Conservation (phyloP, 2,888 invertebrate genomes). For the Dynastes hyllus region DNA sequence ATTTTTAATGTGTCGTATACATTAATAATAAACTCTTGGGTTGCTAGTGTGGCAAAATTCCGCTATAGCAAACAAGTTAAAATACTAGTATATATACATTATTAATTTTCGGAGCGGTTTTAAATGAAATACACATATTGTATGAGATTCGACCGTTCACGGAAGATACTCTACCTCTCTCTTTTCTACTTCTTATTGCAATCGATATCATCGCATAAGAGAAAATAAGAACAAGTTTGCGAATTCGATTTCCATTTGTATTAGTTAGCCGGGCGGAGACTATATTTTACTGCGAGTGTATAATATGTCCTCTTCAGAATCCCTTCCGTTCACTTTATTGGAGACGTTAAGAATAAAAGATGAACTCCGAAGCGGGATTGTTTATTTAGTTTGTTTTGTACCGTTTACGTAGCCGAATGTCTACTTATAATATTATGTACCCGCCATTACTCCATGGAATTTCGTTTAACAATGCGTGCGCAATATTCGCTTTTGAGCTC, state of each 20-base stretch:
- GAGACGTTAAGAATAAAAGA: slow-evolving; percentile 48
- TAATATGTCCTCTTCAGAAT: slow-evolving; percentile 54
- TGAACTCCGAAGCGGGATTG: slow-evolving; percentile 38
- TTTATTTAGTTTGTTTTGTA: slow-evolving; percentile 33
- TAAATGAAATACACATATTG: slow-evolving; percentile 29
- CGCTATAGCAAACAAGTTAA: slow-evolving; percentile 23
- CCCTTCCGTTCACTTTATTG: slow-evolving; percentile 41
- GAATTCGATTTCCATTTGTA: slow-evolving; percentile 57
- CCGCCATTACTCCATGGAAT: slow-evolving; percentile 16
- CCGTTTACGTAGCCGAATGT: slow-evolving; percentile 32
- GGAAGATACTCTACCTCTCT: background rate
- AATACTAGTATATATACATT: slow-evolving; percentile 19
- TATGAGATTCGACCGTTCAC: background rate
- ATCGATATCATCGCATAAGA: slow-evolving; percentile 28
- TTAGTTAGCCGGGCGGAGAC: slow-evolving; percentile 55
- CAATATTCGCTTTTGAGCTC: slow-evolving; percentile 21
- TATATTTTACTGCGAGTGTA: slow-evolving; percentile 56
- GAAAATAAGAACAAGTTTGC: slow-evolving; percentile 43
- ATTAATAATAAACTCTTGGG: slow-evolving; percentile 17
- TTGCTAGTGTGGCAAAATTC: slow-evolving; percentile 30
- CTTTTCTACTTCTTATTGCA: background rate
- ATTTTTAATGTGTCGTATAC: slow-evolving; percentile 38
- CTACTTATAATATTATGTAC: slow-evolving; percentile 37
- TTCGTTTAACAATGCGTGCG: slow-evolving; percentile 26
- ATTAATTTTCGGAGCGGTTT: slow-evolving; percentile 31